These are phyloP conservation scores for Pachyseris speciosa DNA, from an alignment of 64 coral and sea anemone genomes.

Conservation along the genomic window DNA sequence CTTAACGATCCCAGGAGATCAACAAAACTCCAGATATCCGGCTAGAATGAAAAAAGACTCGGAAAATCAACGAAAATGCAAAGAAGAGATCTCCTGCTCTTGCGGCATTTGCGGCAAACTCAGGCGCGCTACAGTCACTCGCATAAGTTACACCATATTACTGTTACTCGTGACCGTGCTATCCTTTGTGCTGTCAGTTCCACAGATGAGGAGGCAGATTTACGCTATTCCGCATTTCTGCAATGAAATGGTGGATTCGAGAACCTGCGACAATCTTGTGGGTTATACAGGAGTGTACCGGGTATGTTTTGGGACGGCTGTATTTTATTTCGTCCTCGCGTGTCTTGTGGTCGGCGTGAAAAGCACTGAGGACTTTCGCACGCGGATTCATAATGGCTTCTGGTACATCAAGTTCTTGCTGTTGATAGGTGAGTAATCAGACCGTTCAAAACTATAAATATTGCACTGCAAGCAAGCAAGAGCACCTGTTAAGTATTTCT, in stretches of 20 bases:
- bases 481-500: too few species aligned
- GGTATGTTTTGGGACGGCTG: conserved; percentile 50
- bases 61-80: not conserved
- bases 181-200: conserved; percentile 51
- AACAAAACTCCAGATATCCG: not conserved
- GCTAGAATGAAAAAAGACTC: not conserved
- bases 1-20: not conserved
- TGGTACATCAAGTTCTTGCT: conserved; percentile 60
- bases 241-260: conserved; percentile 36
- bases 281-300: conserved; percentile 77
- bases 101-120: conserved; percentile 39
- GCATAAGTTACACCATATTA: conserved; percentile 43
- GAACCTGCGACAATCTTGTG: conserved; percentile 60
- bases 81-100: not conserved
- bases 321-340: conserved; percentile 57
- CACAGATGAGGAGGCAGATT: conserved; percentile 23
- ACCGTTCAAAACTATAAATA: not conserved
- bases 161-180: conserved; percentile 36
- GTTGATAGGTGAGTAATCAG: conserved; percentile 42
- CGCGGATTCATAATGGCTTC: conserved; percentile 51
- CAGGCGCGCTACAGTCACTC: conserved; percentile 13
- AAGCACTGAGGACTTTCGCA: conserved; percentile 32
- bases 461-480: too few species aligned
- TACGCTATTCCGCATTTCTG: conserved; percentile 51
- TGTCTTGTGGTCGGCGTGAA: conserved; percentile 35